A percentile compares a stretch with the other conserved stretches of the same genome.
These are phyloP conservation scores for Aradus depressus DNA, from an alignment of 2,888 invertebrate species.

Conservation along the genomic window DNA sequence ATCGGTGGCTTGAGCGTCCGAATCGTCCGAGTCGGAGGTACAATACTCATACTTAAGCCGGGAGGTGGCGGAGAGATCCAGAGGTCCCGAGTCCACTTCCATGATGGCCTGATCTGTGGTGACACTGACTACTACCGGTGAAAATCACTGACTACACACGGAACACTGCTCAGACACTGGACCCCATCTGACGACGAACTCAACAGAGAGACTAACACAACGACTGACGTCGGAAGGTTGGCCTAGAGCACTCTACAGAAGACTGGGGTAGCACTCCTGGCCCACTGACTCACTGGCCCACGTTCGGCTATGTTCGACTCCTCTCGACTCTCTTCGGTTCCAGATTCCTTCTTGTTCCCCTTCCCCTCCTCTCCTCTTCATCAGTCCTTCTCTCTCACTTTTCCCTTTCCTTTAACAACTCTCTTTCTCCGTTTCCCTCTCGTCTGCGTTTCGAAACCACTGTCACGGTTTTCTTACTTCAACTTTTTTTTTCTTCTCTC, in stretches of 20 bases:
- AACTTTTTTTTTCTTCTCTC: too few species aligned
- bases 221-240: too few species aligned
- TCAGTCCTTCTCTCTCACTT: too few species aligned
- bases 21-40: constrained; percentile 33
- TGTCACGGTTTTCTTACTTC: too few species aligned
- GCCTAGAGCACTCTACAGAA: too few species aligned
- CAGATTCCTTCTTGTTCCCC: neutral
- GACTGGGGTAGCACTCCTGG: too few species aligned
- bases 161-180: too few species aligned
- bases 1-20: constrained; percentile 31
- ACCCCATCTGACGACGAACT: constrained; percentile 1
- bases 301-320: constrained; percentile 30
- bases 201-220: too few species aligned
- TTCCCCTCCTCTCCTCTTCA: neutral
- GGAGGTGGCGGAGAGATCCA: constrained; percentile 60
- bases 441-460: too few species aligned
- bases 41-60: constrained; percentile 31
- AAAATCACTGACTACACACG: constrained; percentile 17
- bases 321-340: constrained; percentile 23
- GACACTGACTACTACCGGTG: neutral
- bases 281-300: constrained; percentile 35
- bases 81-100: constrained; percentile 52
- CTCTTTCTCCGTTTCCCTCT: too few species aligned
- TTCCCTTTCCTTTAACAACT: too few species aligned
- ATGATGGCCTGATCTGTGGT: constrained; percentile 11